Evolutionary conservation across 2,113 vertebrate species (phyloP).

Genomic region (Psittacula cyanocephala): DNA sequence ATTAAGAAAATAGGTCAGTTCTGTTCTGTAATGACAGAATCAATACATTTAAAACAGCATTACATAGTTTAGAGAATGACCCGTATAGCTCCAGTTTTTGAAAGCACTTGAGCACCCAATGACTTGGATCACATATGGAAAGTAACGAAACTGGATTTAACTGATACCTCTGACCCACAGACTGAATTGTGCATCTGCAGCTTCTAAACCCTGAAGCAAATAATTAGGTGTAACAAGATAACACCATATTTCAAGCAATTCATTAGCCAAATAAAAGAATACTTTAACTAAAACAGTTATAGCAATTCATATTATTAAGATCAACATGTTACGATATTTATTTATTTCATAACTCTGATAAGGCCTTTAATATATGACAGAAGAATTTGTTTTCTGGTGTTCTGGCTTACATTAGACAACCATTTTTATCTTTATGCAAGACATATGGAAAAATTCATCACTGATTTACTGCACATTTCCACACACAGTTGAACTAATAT

Average conservation of each 20-base stretch:
- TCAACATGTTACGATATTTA: not conserved
- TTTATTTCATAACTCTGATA: not conserved
- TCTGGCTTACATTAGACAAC: slow-evolving; percentile 54
- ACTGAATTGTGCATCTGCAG: not conserved
- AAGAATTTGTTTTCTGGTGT: not conserved
- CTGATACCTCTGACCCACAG: not conserved
- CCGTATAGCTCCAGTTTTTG: not conserved
- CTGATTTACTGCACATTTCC: slow-evolving; percentile 52
- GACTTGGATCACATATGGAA: not conserved
- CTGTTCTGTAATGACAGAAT: not conserved
- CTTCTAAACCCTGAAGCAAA: not conserved
- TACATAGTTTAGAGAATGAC: not conserved
- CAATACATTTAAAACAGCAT: not conserved
- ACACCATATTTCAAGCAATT: not conserved
- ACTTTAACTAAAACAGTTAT: not conserved
- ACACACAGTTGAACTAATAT: slow-evolving; percentile 17
- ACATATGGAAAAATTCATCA: slow-evolving; percentile 58
- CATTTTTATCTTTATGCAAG: slow-evolving; percentile 29
- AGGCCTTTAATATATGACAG: not conserved
- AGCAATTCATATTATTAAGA: not conserved
- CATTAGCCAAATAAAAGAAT: not conserved
- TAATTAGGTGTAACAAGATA: not conserved
- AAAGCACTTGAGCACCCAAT: not conserved
- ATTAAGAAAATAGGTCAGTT: not conserved
- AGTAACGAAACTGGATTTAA: not conserved